Percentiles rank a stretch among this genome's conserved stretches.
phyloP scores from a whole-genome alignment of 2,113 vertebrate species.

The Ailurus styani region DNA sequence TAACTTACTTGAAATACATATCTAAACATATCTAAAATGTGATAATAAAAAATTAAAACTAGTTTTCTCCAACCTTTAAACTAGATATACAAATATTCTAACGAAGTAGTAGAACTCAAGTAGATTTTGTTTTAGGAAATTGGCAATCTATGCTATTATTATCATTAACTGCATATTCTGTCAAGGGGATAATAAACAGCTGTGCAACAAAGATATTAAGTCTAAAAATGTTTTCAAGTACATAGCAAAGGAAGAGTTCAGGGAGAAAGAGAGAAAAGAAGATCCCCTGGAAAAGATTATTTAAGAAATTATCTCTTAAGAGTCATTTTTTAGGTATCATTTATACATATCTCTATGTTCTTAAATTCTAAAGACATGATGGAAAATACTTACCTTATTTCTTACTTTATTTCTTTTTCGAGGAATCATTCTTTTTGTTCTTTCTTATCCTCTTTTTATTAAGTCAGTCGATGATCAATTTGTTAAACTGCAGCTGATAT shows the following conservation, averaged over 20 bases:
- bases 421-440: not conserved
- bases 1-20: not conserved
- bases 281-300: not conserved
- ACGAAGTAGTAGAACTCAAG: not conserved
- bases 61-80: not conserved
- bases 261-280: not conserved
- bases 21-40: not conserved
- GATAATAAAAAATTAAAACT: not conserved
- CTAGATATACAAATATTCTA: not conserved
- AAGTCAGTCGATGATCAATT: not conserved
- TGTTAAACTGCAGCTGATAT: conserved; percentile 9
- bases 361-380: not conserved
- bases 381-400: not conserved
- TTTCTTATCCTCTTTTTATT: not conserved
- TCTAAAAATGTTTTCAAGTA: not conserved
- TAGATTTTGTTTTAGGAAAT: not conserved
- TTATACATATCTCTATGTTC: not conserved
- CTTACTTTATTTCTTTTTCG: not conserved
- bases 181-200: not conserved
- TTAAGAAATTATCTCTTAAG: not conserved
- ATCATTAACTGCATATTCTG: not conserved
- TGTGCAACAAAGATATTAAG: not conserved
- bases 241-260: not conserved
- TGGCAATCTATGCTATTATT: not conserved
- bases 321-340: not conserved